Evolutionary conservation across 2,113 vertebrate genomes (phyloP), one percentile per base, ranked within the genome.

Genomic region (Pogona vitticeps): DNA sequence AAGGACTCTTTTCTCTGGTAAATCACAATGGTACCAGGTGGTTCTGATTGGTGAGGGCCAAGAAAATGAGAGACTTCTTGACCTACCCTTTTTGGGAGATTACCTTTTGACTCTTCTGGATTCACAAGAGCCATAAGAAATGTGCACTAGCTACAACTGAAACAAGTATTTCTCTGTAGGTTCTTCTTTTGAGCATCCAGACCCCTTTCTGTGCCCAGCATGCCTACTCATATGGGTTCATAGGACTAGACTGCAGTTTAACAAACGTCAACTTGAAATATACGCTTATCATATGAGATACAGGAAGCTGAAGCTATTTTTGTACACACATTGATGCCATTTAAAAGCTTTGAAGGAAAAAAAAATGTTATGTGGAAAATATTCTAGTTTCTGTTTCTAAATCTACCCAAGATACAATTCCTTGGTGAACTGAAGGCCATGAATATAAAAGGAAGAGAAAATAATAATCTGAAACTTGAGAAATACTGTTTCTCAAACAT

Each of bases 371-470:
- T 72, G 40, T 61, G 33, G 73, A 71, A 82, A 79, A 46, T 40
- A 42, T 71, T 18, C 31, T 36, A 52, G 40, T 85, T 86, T 40
- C 3, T 85, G 38, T 82, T 91, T 94, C 86, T 36, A 67, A 79
- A 4, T n/a, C 36, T 90, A 85, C 84, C 85, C 7, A 20, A 79
- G 52, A 23, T 90, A 85, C 26, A 42, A 10, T n/a, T 80, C n/a
- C 65, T 70, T 20, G 36, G 14, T 26, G 26, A 40, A 33, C 26
- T 61, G 28, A 38, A 68, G 81, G 58, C 70, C 38, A 67, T 83
- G 14, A 28, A 65, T 85, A 80, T 2, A 36, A 6, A 77, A n/a
- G 23, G 52, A 52, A 83, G 63, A 82, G n/a, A 71, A 88, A 85
- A 88, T 81, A 36, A 84, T 88, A 78, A 75, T 71, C 46, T 80